These are phyloP conservation scores for Megatriorchis doriae DNA, from an alignment of 2,113 vertebrate species.

Conservation along the genomic window DNA sequence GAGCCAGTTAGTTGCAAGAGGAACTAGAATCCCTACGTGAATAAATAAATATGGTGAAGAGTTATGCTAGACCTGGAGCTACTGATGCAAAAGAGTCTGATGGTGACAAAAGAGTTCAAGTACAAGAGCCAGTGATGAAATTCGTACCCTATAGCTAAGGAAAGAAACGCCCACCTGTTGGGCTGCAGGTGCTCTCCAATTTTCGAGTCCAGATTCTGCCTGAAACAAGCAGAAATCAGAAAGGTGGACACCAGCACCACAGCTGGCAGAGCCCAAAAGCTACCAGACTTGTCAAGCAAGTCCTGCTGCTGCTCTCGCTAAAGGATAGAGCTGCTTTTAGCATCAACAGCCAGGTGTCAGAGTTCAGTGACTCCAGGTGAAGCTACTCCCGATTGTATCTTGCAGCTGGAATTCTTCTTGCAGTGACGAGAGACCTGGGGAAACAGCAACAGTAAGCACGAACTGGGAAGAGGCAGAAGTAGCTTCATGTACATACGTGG, in stretches of 20 bases:
- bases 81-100: not conserved
- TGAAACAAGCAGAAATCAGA: not conserved
- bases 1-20: not conserved
- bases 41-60: not conserved
- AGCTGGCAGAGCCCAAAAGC: not conserved
- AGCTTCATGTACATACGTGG: accelerated
- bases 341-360: not conserved
- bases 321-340: not conserved
- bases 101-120: not conserved
- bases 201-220: not conserved
- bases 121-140: not conserved
- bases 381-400: not conserved
- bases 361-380: not conserved
- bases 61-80: not conserved
- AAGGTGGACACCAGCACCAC: not conserved
- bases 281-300: not conserved
- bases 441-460: not conserved
- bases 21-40: not conserved
- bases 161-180: accelerated
- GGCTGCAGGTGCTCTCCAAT: no score
- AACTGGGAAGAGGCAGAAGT: not conserved
- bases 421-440: not conserved
- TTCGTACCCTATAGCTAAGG: not conserved
- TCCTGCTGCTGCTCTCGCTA: not conserved
- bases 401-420: not conserved